Base-by-base conservation (phyloP, 2,888 invertebrate species). In the Stenodema calcarata region DNA sequence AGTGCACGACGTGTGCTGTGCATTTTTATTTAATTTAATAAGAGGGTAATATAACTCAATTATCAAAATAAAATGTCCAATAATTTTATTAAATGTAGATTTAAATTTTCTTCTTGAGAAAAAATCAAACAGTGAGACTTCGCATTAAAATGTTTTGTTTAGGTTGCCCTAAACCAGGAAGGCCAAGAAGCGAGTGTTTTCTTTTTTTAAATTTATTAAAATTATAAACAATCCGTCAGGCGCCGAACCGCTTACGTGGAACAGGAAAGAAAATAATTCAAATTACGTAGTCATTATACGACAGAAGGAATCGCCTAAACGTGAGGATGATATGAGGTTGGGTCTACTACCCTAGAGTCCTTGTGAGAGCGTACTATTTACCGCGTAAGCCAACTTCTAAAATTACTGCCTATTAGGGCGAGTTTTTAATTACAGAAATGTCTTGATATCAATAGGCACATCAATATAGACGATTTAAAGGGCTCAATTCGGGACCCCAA, bases 1-100 rank as follows among this genome's bases (percentile, higher is more conserved):
- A 88, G 88, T 88, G 88, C 88, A 86, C 88, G 82, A 84, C 75
- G 23, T 47, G 84, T 84, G 86, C 86, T 78, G 86, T 86, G 86
- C 73, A 73, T 76, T 42, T 83, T 62, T 44, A 54, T 78, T 86
- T 54, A 78, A n/a, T n/a, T n/a, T n/a, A 78, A 35, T 50, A 86
- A 14, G 35, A 86, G 73, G 76, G 78, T 84, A 35, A 54, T 83
- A 83, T 30, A 18, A 83, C 42, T 62, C 83, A 62, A 30, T 42
- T 27, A 54, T 83, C 41, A 42, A 41, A 42, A 81, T 41, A 62
- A 81, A 44, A 47, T 30, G 79, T 81, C 35, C 30, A 44, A 79
- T 41, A 28, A 78, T 79, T 47, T 44, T 47, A 23, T 44, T 16
- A 44, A 47, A 81, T 54, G 54, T 41, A 75, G 75, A 75, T 75